Conservation (phyloP, 2,888 invertebrate species). For the Leptopilina drosophilae region DNA sequence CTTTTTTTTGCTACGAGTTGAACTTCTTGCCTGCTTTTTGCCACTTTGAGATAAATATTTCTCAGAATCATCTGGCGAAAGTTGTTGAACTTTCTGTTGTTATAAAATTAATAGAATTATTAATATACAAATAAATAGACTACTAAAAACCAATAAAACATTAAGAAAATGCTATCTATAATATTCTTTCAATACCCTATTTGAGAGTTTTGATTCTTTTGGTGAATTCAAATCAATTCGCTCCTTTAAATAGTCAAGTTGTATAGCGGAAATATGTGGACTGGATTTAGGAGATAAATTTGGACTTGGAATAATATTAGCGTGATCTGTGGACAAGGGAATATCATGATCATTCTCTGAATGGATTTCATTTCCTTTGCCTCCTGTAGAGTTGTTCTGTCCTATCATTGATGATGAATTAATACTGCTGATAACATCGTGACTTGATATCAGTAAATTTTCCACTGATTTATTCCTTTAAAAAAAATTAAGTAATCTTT, state of each 20-base stretch:
- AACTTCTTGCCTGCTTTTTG: slow-evolving; percentile 76
- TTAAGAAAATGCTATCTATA: no score
- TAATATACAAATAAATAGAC: background rate
- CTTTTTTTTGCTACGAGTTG: slow-evolving; percentile 83
- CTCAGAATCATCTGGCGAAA: slow-evolving; percentile 72
- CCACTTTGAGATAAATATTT: slow-evolving; percentile 67
- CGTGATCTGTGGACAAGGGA: slow-evolving; percentile 55
- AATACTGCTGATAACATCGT: slow-evolving; percentile 83
- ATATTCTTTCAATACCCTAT: slow-evolving; percentile 56
- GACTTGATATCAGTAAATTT: slow-evolving; percentile 77
- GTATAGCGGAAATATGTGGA: slow-evolving; percentile 68
- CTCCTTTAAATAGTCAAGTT: slow-evolving; percentile 51
- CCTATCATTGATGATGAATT: slow-evolving; percentile 80
- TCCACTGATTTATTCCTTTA: slow-evolving; percentile 31
- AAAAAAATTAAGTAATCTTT: slow-evolving; percentile 19
- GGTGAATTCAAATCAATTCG: slow-evolving; percentile 58
- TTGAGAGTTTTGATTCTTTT: slow-evolving; percentile 63
- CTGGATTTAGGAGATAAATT: slow-evolving; percentile 79
- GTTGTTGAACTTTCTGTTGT: slow-evolving; percentile 69
- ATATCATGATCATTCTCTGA: slow-evolving; percentile 76
- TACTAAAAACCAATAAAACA: no score
- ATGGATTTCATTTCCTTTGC: slow-evolving; percentile 73
- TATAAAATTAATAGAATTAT: slow-evolving; percentile 20
- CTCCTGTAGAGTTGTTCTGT: slow-evolving; percentile 72
- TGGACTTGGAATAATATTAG: slow-evolving; percentile 78